Conservation (phyloP, 2,888 invertebrate species). For the Nycteola revayana region DNA sequence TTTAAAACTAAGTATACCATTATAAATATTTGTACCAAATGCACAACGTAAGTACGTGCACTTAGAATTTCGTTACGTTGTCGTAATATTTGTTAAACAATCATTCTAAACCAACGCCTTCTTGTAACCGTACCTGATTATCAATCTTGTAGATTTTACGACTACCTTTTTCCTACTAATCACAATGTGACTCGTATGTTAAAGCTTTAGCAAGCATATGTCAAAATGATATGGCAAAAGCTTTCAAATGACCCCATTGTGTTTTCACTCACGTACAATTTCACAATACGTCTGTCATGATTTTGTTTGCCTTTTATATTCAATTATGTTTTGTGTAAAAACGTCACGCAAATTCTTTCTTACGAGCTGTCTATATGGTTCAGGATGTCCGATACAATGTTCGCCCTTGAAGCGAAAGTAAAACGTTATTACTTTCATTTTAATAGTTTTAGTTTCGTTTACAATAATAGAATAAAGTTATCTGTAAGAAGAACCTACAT, state of each 20-base stretch:
- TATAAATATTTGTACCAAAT: too few species aligned
- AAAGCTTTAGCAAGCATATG: conserved; percentile 43
- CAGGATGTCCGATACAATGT: too few species aligned
- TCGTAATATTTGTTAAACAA: conserved; percentile 1
- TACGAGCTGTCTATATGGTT: too few species aligned
- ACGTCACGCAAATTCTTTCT: conserved; percentile 1
- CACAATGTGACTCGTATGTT: conserved; percentile 18
- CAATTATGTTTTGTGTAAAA: conserved; percentile 14
- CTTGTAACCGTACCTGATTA: too few species aligned
- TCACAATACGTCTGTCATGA: conserved; percentile 43
- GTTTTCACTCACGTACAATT: conserved; percentile 62
- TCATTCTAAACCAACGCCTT: background rate
- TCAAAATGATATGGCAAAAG: conserved; percentile 23
- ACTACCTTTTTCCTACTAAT: conserved; percentile 29
- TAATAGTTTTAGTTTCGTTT: too few species aligned
- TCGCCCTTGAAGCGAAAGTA: too few species aligned
- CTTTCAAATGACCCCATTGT: conserved; percentile 54
- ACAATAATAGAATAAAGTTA: too few species aligned
- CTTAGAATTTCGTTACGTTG: too few species aligned
- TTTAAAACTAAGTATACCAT: too few species aligned
- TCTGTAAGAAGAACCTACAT: too few species aligned
- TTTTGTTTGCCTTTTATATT: conserved; percentile 25
- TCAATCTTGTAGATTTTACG: conserved; percentile 17
- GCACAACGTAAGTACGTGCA: too few species aligned
- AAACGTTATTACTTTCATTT: too few species aligned